Base-by-base conservation (phyloP, 2,888 invertebrate species). In the Arctia plantaginis region DNA sequence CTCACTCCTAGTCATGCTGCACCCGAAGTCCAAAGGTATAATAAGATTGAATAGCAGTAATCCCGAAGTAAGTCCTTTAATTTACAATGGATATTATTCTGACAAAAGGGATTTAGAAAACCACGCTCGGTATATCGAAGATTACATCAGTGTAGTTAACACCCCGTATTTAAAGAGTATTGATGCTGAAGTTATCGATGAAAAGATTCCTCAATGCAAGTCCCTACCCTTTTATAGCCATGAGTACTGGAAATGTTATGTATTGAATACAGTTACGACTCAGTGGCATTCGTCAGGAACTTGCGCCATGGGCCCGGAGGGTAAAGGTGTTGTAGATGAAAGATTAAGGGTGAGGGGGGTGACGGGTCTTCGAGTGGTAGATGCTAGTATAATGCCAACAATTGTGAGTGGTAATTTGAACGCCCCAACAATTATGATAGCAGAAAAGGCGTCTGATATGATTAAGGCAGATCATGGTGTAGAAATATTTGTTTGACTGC, bases 361-460 rank as follows among this genome's bases (percentile, higher is more conserved):
- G 1, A 92, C 93, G 75, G 91, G 95, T 23, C 88, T 97, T 20
- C 89, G 97, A 68, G 96, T 97, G 1, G 96, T 96, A 18, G 97
- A 97, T 80, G 96, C 96, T 0, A 96, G 96, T 77, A 92, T 97
- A 39, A 97, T 97, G 96, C 97, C 97, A 0, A 91, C 91, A 47
- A 96, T 96, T 1, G 91, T 94, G 0, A 96, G 96, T 3, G 97
- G 96, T 0, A 96, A 97, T 82, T 96, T 96, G 2, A 96, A 96
- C 77, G 96, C 96, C 0, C 96, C 96, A 0, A 91, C 94, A 1
- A 93, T 96, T 23, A 97, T 97, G 97, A 96, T 97, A 35, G 97
- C 94, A 0, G 97, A 97, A 82, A 96, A 96, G 85, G 96, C 96
- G 4, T 81, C 33, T 35, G 76, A 73, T 65, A 73, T 76, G 71